Evolutionary conservation across 1,140 invertebrate genomes (phyloP), one percentile per base, ranked within the genome.

Genomic region (Drosophila murphyi): DNA sequence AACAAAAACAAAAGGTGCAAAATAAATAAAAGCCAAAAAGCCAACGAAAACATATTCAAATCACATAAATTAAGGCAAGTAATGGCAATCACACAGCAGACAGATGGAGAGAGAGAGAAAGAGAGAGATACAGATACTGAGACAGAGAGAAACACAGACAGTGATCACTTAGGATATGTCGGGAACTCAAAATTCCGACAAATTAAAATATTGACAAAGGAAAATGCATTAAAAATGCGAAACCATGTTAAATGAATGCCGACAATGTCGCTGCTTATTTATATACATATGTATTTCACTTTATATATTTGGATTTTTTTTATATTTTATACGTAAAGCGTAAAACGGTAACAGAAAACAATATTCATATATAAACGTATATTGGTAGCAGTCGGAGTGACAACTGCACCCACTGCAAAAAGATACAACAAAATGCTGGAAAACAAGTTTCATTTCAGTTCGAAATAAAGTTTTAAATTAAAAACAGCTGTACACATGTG

Each of bases 341-440:
- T 45, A 51, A 57, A 70, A 69, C 68, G 50, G 35, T 72, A 65
- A 68, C 45, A 67, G 20, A 52, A 43, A 55, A 47, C 43, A 69
- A 68, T 41, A 32, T 62, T 62, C 32, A 35, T 51, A 54, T 47
- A 35, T 32, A 52, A 48, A 67, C 41, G 41, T 20, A 51, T 51
- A 59, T 48, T 12, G 43, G 12, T 51, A 61, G 68, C 47, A 41
- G 50, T 47, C 50, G 10, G 10, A 59, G 34, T 39, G 48, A 41
- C 72, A 59, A 75, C 72, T 75, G 72, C 72, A 75, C 67, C 72
- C 72, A 75, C 72, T 74, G 72, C 72, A 74, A 70, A 74, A 73
- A 39, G 70, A 47, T 6, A 64, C 28, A 70, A 64, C 55, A 61
- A 73, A 73, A 73, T 73, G 71, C 41, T 69, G 71, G 71, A 69